A percentile compares a stretch with the other conserved stretches of the same genome.
Conservation (phyloP, 2,888 invertebrate species). For the Agonopterix alstromeriana region DNA sequence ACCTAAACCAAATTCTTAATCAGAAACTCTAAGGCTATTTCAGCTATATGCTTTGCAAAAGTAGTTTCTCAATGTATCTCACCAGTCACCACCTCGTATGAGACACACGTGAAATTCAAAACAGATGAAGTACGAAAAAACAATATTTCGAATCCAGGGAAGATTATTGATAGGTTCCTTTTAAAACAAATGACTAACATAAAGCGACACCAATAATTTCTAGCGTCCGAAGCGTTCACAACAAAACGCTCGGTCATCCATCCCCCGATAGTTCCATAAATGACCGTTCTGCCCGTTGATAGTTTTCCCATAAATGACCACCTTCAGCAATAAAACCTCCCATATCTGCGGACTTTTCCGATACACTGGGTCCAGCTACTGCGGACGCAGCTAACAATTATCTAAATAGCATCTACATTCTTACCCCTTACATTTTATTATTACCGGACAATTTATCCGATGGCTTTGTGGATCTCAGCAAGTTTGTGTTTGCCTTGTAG, state of each 20-base stretch:
- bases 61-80: no score
- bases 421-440: constrained; percentile 77
- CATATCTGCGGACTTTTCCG: constrained; percentile 65
- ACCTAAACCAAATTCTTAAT: no score
- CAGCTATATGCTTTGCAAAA: no score
- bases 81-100: no score
- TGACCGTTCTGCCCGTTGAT: constrained; percentile 39
- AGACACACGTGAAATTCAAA: no score
- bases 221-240: constrained; percentile 3
- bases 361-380: constrained; percentile 59
- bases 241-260: constrained; percentile 59
- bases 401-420: constrained; percentile 78
- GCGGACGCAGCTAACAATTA: constrained; percentile 72
- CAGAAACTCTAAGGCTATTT: no score
- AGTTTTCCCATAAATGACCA: constrained; percentile 73
- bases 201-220: constrained; percentile 5
- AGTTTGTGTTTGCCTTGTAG: constrained; percentile 65
- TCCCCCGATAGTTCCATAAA: constrained; percentile 30
- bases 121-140: no score
- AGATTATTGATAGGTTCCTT: no score
- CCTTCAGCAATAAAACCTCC: constrained; percentile 60
- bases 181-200: constrained; percentile 2
- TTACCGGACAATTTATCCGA: constrained; percentile 76
- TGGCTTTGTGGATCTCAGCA: constrained; percentile 64
- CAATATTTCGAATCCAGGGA: no score